Conservation (phyloP, 2,113 vertebrate species). For the Ahaetulla prasina region DNA sequence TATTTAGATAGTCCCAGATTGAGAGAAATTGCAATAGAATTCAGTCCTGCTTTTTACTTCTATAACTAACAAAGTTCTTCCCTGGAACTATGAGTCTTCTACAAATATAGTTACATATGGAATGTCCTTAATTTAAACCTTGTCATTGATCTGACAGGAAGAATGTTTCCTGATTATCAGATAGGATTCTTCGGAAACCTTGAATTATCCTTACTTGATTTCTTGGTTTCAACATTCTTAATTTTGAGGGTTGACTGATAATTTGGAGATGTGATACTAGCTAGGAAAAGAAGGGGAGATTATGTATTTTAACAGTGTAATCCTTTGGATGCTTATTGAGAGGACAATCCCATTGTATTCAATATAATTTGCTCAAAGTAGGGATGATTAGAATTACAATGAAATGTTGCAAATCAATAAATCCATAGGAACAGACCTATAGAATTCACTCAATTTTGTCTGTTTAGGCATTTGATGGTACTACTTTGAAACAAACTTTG, state of each 20-base stretch:
- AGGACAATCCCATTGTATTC: background rate
- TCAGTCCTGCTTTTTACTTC: background rate
- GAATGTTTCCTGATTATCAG: background rate
- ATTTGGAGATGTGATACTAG: background rate
- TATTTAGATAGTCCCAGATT: background rate
- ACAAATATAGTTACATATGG: background rate
- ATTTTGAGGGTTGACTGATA: background rate
- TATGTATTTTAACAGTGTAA: background rate
- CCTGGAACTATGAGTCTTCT: background rate
- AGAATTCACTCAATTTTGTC: background rate
- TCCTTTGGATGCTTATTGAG: background rate
- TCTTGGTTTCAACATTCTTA: background rate
- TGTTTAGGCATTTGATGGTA: background rate
- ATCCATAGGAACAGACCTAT: background rate
- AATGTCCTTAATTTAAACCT: background rate
- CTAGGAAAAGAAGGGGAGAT: background rate
- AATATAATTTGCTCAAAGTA: background rate
- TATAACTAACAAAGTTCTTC: background rate
- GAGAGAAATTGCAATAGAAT: background rate
- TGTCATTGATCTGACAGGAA: background rate
- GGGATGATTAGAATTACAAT: too few relatives aligned
- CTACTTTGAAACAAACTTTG: background rate
- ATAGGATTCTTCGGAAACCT: background rate
- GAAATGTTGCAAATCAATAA: background rate
- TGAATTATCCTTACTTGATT: background rate